A percentile compares a stretch with the other conserved stretches of the same genome.
Evolutionary conservation across 30 jellyfish, hydroid and myxozoan genomes (phyloP).

Genomic region (Pseudorhiza aurosa): DNA sequence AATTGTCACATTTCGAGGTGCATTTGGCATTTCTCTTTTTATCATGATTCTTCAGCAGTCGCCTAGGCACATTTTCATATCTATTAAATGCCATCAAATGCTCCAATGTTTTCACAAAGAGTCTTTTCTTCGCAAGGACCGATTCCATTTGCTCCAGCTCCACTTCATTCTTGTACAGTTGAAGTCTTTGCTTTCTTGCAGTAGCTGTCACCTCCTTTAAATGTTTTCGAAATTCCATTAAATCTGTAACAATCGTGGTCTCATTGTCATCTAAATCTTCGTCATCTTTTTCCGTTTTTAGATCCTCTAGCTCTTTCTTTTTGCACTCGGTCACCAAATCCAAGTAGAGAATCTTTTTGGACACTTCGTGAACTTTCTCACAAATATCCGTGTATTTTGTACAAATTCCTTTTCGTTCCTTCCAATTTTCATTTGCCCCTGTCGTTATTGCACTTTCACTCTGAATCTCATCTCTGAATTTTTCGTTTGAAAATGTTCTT

Average conservation of each 20-base stretch:
- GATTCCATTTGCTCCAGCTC: not conserved
- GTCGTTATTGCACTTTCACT: not conserved
- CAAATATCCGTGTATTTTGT: not conserved
- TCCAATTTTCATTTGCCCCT: not conserved
- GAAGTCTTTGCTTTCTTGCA: conserved; percentile 2
- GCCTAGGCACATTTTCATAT: conserved; percentile 20
- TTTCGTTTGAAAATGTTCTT: too few species aligned
- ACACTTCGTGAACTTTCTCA: conserved; percentile 9
- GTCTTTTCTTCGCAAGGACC: not conserved
- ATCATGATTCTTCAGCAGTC: not conserved
- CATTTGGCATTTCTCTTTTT: not conserved
- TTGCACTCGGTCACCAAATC: conserved; percentile 15
- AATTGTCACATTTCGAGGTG: not conserved
- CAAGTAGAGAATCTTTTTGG: conserved; percentile 22
- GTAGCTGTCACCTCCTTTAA: conserved; percentile 19
- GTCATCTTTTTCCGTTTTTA: not conserved
- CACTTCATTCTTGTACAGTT: not conserved
- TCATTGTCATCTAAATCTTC: conserved; percentile 26
- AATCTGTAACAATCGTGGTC: conserved; percentile 6
- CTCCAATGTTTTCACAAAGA: not conserved
- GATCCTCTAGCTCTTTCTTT: not conserved
- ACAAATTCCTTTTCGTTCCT: conserved; percentile 25
- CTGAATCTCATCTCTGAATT: too few species aligned
- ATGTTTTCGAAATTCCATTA: conserved; percentile 15
- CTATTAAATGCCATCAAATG: not conserved